phyloP scores from a whole-genome alignment of 1,140 invertebrate species.

The Drosophila nannoptera region DNA sequence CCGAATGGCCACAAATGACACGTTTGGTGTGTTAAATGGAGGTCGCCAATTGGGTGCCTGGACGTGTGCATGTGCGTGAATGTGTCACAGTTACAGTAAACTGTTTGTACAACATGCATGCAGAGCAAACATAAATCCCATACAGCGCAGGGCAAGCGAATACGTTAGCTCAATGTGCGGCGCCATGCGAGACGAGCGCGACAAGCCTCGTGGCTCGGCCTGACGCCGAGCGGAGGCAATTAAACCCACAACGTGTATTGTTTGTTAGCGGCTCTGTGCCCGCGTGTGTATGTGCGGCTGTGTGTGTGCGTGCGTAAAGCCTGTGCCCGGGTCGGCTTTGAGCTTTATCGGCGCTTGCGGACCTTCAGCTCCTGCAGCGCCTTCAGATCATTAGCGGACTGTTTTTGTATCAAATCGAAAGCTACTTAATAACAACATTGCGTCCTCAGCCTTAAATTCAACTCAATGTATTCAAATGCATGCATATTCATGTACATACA shows the following conservation, averaged over 20 bases:
- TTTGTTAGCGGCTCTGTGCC: conserved; percentile 10
- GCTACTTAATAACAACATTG: conserved; percentile 50
- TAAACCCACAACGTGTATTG: conserved; percentile 52
- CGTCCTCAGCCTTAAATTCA: background rate
- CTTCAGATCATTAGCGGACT: conserved; percentile 57
- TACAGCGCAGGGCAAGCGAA: conserved; percentile 16
- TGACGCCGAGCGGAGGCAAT: conserved; percentile 49
- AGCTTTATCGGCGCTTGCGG: conserved; percentile 35
- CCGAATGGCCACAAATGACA: conserved; percentile 75
- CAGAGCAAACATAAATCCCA: conserved; percentile 74
- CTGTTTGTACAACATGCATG: conserved; percentile 77
- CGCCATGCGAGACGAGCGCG: conserved; percentile 42
- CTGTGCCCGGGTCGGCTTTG: conserved; percentile 34
- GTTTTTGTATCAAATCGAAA: conserved; percentile 55
- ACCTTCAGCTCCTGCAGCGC: conserved; percentile 14
- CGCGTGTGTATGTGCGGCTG: conserved; percentile 7
- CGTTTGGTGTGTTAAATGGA: conserved; percentile 77
- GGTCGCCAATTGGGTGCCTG: conserved; percentile 46
- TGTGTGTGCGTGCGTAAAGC: conserved; percentile 23
- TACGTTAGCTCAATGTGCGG: conserved; percentile 39
- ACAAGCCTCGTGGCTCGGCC: background rate
- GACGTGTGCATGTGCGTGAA: conserved; percentile 25
- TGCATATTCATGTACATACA: conserved; percentile 8
- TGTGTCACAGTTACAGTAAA: conserved; percentile 68
- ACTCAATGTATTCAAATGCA: background rate